These are phyloP conservation scores for Coptodon rendalli DNA, from an alignment of 2,113 vertebrate species.

Conservation along the genomic window DNA sequence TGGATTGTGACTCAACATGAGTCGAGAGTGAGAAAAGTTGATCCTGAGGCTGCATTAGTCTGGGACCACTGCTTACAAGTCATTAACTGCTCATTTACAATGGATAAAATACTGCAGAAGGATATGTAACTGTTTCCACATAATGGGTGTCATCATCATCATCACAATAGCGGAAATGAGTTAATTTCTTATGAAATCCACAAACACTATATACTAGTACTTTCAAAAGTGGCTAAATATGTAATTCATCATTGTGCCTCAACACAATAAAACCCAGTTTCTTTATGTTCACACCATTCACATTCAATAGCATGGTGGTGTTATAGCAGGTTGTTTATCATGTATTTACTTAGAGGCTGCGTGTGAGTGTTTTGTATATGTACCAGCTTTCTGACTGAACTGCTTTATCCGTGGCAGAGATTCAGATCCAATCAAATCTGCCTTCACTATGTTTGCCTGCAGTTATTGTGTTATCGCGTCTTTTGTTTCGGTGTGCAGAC, in stretches of 20 bases:
- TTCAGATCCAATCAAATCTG: slow-evolving; percentile 15
- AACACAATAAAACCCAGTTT: not conserved
- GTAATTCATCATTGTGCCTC: not conserved
- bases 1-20: not conserved
- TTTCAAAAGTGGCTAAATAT: not conserved
- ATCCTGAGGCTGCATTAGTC: not conserved
- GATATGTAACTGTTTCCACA: not conserved
- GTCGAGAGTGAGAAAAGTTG: not conserved
- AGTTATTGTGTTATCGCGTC: not conserved
- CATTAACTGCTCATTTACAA: not conserved
- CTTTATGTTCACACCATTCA: not conserved
- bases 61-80: not conserved
- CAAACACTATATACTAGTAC: not conserved
- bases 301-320: not conserved
- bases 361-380: not conserved
- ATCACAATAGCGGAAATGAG: not conserved
- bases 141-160: not conserved
- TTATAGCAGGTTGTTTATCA: not conserved
- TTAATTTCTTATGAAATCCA: not conserved
- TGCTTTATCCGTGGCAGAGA: not conserved
- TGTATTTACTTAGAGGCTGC: not conserved
- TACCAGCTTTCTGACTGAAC: not conserved
- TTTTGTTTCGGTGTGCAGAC: not conserved
- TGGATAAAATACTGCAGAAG: not conserved
- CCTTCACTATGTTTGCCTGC: slow-evolving; percentile 1